Conservation (phyloP, 37 sponge, comb jelly and placozoan species). For the Aplysina aerophoba region DNA sequence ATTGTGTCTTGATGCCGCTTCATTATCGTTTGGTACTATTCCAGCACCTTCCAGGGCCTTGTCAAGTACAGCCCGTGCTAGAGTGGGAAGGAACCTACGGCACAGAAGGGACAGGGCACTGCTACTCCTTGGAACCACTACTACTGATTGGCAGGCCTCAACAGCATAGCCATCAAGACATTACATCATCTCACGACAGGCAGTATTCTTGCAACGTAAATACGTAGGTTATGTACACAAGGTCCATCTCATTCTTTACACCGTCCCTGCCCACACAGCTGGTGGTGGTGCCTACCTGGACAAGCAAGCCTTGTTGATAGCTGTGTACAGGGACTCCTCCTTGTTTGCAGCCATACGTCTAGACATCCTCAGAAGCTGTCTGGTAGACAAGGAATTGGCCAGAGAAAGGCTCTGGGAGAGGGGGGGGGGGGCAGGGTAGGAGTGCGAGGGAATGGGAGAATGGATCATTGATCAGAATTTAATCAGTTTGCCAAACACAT, state of each 20-base stretch:
- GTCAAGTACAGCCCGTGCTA: conserved; percentile 58
- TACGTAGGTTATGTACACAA: no score
- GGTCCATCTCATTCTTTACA: no score
- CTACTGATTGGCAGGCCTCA: no score
- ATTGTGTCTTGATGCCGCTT: neutral
- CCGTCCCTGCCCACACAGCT: no score
- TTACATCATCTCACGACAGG: no score
- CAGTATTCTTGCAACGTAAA: no score
- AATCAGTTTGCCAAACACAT: neutral
- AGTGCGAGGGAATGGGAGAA: no score
- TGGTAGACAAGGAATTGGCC: conserved; percentile 70
- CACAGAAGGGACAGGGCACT: neutral
- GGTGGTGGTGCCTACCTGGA: conserved; percentile 38
- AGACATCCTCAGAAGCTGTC: conserved; percentile 78
- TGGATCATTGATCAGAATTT: no score
- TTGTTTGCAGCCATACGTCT: conserved; percentile 42
- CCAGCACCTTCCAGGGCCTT: conserved; percentile 54
- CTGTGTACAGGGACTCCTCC: conserved; percentile 38
- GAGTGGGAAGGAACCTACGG: conserved; percentile 82
- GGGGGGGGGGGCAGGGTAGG: neutral
- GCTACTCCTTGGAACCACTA: no score
- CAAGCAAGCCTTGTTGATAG: conserved; percentile 75
- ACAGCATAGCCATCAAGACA: no score
- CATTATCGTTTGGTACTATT: conserved; percentile 30
- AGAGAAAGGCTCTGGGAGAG: conserved; percentile 61